phyloP scores from a whole-genome alignment of 37 sponge, comb jelly and placozoan genomes.

The Ephydatia muelleri region DNA sequence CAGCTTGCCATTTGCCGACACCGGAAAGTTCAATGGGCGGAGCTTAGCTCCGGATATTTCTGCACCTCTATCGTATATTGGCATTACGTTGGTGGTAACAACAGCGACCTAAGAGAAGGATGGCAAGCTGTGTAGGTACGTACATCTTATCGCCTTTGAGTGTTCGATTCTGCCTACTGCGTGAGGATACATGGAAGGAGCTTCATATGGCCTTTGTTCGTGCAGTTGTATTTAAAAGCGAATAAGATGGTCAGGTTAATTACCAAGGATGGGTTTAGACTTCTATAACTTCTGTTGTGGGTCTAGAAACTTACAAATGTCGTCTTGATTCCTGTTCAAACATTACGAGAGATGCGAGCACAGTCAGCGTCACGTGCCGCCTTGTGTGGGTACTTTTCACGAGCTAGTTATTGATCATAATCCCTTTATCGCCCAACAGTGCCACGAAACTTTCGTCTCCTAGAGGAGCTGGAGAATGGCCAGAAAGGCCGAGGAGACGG shows the following conservation, averaged over 20 bases:
- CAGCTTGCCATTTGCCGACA: background rate
- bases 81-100: background rate
- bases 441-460: constrained; percentile 93
- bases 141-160: background rate
- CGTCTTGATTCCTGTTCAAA: no score
- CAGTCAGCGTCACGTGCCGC: background rate
- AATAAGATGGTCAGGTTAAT: no score
- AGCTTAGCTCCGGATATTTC: background rate
- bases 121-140: background rate
- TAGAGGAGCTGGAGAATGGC: constrained; percentile 98
- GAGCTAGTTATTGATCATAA: background rate
- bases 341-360: no score
- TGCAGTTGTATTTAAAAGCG: no score
- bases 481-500: constrained; percentile 99
- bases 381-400: background rate
- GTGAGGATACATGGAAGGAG: no score
- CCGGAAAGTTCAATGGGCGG: no score
- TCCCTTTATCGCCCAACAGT: constrained; percentile 47
- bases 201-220: no score
- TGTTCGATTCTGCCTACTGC: background rate
- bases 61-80: background rate
- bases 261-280: background rate
- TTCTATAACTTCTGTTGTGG: background rate
- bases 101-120: background rate
- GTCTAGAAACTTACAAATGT: background rate